phyloP scores from a whole-genome alignment of 2,113 vertebrate species.

The Desmodus rotundus region DNA sequence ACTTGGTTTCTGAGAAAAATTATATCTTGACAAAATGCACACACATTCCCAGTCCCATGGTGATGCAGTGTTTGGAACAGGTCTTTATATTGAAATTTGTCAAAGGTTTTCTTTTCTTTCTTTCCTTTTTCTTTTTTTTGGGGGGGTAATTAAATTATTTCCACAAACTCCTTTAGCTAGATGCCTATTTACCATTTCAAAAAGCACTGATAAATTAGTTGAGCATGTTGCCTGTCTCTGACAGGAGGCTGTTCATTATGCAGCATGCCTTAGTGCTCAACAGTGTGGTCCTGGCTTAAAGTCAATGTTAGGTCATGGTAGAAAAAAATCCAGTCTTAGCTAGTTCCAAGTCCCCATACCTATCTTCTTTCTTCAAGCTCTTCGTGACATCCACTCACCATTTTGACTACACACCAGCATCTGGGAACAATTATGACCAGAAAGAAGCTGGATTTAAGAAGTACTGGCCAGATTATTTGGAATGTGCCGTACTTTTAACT shows the following conservation, averaged over 20 bases:
- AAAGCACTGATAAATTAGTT: not conserved
- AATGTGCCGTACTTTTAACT: not conserved
- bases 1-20: not conserved
- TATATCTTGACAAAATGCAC: not conserved
- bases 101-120: not conserved
- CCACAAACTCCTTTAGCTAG: not conserved
- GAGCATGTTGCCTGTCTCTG: not conserved
- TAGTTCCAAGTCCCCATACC: not conserved
- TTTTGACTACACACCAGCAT: not conserved
- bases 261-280: not conserved
- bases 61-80: not conserved
- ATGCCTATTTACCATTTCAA: not conserved
- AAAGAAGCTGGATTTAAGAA: not conserved
- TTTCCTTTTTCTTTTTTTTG: not conserved
- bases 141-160: constrained; percentile 51
- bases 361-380: not conserved
- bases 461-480: not conserved
- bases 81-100: constrained; percentile 36
- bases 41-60: not conserved
- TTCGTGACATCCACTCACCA: not conserved
- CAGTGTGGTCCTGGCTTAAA: accelerated
- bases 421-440: not conserved
- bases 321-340: not conserved
- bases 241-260: not conserved
- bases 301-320: too few species aligned